A percentile compares a stretch with the other conserved stretches of the same genome.
phyloP scores from a whole-genome alignment of 2,888 invertebrate genomes.

The Himalopsyche japonica region DNA sequence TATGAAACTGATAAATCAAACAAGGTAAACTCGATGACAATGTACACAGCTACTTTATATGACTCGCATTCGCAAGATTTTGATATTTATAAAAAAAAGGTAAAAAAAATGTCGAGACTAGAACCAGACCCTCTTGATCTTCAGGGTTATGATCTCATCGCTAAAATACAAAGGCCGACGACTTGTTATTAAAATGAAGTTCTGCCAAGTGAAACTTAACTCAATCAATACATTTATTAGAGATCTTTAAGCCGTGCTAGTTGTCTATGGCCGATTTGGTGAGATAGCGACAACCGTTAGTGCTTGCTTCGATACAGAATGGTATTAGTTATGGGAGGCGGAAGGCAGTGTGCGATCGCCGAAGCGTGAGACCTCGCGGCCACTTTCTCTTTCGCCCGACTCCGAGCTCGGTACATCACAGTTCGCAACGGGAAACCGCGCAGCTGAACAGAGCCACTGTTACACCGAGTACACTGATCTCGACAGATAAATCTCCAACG shows the following conservation, averaged over 20 bases:
- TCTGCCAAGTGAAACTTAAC: no score
- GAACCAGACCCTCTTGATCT: no score
- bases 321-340: neutral
- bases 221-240: no score
- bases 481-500: neutral
- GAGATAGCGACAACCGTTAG: neutral
- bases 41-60: no score
- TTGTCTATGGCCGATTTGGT: neutral
- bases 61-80: no score
- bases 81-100: no score
- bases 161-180: no score
- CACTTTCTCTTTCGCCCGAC: neutral
- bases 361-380: neutral
- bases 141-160: no score
- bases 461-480: neutral
- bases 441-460: neutral
- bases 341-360: neutral
- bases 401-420: neutral
- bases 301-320: neutral
- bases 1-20: no score
- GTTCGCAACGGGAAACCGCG: neutral
- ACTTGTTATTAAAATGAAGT: no score
- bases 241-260: neutral
- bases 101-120: no score
- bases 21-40: no score